Conservation (phyloP, 2,113 vertebrate species). For the Reinhardtius hippoglossoides region DNA sequence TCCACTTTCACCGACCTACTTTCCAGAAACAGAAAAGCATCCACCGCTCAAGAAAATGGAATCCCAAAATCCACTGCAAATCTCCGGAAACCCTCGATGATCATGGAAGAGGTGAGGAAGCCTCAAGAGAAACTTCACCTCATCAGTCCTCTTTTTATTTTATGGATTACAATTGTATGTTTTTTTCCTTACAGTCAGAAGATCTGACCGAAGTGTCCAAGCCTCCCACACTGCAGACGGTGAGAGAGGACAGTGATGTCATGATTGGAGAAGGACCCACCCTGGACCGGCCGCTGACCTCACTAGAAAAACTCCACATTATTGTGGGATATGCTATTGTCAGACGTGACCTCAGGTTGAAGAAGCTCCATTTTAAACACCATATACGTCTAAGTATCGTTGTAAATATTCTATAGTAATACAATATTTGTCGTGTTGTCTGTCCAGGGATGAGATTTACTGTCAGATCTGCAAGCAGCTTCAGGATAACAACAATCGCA, state of each 20-base stretch:
- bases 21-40: constrained; percentile 67
- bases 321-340: constrained; percentile 91
- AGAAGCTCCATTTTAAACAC: background rate
- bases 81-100: constrained; percentile 73
- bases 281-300: constrained; percentile 88
- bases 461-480: constrained; percentile 99
- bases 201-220: constrained; percentile 56
- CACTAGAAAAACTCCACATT: constrained; percentile 94
- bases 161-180: background rate
- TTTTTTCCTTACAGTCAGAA: constrained; percentile 47
- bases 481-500: constrained; percentile 87
- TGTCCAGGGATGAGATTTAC: constrained; percentile 94
- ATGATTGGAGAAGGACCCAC: constrained; percentile 77
- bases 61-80: constrained; percentile 8
- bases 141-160: background rate
- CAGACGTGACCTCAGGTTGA: constrained; percentile 89
- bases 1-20: constrained; percentile 77
- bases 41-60: constrained; percentile 45
- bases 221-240: constrained; percentile 71
- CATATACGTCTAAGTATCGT: background rate
- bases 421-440: constrained; percentile 17
- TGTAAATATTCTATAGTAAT: background rate
- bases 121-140: background rate
- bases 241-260: constrained; percentile 80
- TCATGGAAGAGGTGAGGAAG: constrained; percentile 76